Evolutionary conservation across 1,140 invertebrate genomes (phyloP).

Genomic region (Rhopalosiphum padi): DNA sequence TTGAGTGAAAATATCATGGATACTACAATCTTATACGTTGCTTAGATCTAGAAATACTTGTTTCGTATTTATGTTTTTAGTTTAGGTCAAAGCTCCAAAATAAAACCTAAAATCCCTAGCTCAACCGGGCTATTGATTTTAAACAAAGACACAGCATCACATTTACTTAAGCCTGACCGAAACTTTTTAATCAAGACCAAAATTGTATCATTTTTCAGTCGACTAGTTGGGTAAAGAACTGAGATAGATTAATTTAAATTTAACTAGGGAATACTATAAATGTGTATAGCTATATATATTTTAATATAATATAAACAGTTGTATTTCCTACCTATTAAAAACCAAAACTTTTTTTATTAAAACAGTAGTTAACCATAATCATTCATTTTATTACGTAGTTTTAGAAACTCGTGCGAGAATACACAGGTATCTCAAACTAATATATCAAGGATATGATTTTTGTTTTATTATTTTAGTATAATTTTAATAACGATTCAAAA

Average conservation of each 20-base stretch:
- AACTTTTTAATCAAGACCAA: constrained; percentile 25
- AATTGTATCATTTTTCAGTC: constrained; percentile 11
- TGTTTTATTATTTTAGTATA: too few species aligned
- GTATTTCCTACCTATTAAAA: not conserved
- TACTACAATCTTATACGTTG: not conserved
- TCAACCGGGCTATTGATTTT: not conserved
- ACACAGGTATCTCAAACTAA: not conserved
- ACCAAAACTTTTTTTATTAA: not conserved
- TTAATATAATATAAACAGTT: not conserved
- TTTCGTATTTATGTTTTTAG: not conserved
- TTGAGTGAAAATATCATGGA: not conserved
- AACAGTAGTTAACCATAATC: not conserved
- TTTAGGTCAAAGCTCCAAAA: constrained; percentile 2
- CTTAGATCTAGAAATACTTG: not conserved
- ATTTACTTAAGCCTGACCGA: not conserved
- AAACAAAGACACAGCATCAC: not conserved
- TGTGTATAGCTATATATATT: not conserved
- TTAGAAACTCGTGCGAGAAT: not conserved
- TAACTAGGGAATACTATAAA: not conserved
- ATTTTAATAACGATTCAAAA: not conserved
- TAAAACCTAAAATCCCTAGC: not conserved
- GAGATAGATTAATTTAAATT: constrained; percentile 8
- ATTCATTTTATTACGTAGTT: not conserved
- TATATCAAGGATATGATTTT: not conserved
- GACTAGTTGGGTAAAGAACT: not conserved